phyloP scores from a whole-genome alignment of 2,113 vertebrate species.

The Dromaius novaehollandiae region DNA sequence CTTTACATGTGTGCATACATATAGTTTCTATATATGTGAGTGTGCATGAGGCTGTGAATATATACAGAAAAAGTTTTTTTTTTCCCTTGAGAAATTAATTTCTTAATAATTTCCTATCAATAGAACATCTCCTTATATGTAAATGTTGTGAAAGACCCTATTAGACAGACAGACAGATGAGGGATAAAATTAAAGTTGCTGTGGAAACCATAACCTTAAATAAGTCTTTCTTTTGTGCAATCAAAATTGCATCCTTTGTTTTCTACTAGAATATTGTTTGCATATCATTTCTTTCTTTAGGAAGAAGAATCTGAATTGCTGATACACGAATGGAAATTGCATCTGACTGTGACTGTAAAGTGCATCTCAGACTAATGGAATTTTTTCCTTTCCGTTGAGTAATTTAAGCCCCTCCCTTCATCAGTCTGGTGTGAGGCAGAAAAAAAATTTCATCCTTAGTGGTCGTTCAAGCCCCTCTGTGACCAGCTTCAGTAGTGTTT shows the following conservation, averaged over 20 bases:
- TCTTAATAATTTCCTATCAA: conserved; percentile 1
- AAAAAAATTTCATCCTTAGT: background rate
- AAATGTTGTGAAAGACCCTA: conserved; percentile 58
- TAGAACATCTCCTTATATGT: background rate
- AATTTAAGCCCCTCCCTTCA: background rate
- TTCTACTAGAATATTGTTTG: conserved; percentile 28
- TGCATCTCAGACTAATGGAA: background rate
- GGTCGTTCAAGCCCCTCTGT: background rate
- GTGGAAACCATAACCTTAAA: conserved; percentile 48
- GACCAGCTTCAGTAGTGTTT: background rate
- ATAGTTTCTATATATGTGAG: background rate
- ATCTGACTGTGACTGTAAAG: background rate
- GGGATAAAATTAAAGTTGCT: conserved; percentile 44
- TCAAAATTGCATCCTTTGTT: conserved; percentile 19
- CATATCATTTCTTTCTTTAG: background rate
- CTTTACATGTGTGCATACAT: background rate
- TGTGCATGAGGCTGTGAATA: background rate
- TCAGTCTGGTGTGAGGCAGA: background rate
- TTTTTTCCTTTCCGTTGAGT: background rate
- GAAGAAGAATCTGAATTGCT: conserved; percentile 28
- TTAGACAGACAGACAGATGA: conserved; percentile 2
- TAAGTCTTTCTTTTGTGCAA: background rate
- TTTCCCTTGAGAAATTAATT: conserved; percentile 35
- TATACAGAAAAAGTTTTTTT: background rate
- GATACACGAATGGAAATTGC: conserved; percentile 31